These are phyloP conservation scores for Coelopa frigida DNA, from an alignment of 1,140 invertebrate species.

Conservation along the genomic window DNA sequence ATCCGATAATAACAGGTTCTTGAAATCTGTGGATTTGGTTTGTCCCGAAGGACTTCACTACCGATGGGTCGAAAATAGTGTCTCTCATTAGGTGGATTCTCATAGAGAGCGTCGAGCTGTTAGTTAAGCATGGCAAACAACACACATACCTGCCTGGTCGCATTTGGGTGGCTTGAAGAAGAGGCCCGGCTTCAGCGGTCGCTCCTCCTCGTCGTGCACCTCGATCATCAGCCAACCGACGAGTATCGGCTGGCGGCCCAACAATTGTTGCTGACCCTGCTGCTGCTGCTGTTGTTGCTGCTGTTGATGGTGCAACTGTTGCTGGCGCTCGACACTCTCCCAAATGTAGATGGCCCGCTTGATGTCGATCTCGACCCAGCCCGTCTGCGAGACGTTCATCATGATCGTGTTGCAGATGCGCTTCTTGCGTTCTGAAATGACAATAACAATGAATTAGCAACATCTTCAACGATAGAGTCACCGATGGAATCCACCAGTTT, in stretches of 20 bases:
- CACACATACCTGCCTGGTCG: conserved; percentile 45
- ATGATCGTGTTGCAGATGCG: conserved; percentile 41
- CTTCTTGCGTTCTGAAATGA: conserved; percentile 34
- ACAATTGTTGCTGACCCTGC: conserved; percentile 13
- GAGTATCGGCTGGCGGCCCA: conserved; percentile 16
- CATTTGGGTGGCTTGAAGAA: conserved; percentile 41
- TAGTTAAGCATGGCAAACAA: conserved; percentile 41
- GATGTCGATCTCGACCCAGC: conserved; percentile 43
- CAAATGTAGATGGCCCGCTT: conserved; percentile 37
- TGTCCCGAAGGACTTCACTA: too few species aligned
- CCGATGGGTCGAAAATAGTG: too few species aligned
- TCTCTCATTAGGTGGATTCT: too few species aligned
- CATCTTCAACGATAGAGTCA: background rate
- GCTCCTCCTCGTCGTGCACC: conserved; percentile 41
- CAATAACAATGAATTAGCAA: background rate
- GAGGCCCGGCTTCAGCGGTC: conserved; percentile 31
- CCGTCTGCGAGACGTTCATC: conserved; percentile 29
- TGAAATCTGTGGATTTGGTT: too few species aligned
- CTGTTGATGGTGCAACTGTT: conserved; percentile 18
- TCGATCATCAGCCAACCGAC: conserved; percentile 36
- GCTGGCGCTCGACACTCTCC: conserved; percentile 21
- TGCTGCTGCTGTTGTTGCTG: conserved; percentile 16
- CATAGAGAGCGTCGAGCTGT: conserved; percentile 14
- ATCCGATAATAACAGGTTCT: too few species aligned
- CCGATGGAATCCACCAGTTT: background rate